Percentiles rank a stretch among this genome's conserved stretches.
Conservation (phyloP, 2,797 vertebrate genomes). For the Enteromius unitaeniatus region DNA sequence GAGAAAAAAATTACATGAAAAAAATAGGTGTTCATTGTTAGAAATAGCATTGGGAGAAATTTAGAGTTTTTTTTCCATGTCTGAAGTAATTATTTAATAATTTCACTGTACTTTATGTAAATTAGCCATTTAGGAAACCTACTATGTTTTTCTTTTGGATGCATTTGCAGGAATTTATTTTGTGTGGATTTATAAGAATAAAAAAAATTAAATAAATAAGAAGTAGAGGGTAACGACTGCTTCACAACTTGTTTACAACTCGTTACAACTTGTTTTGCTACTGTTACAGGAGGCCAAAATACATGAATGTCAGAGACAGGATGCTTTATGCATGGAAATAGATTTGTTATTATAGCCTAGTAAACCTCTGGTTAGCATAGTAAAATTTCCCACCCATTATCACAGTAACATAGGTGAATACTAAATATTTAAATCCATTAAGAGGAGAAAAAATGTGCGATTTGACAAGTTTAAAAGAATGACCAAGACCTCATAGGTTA, state of each 20-base stretch:
- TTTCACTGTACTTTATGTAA: neutral
- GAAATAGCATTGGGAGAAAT: too few relatives aligned
- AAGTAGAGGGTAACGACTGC: neutral
- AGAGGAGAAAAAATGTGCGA: constrained; percentile 34
- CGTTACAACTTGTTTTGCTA: neutral
- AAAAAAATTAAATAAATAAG: neutral
- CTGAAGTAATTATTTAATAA: neutral
- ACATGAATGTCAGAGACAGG: neutral
- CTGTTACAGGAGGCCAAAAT: neutral
- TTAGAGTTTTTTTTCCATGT: too few relatives aligned
- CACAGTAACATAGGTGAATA: constrained; percentile 50
- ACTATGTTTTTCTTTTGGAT: neutral
- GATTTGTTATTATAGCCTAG: neutral
- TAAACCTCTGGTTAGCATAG: constrained; percentile 25
- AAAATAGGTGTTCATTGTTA: too few relatives aligned
- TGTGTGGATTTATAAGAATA: neutral
- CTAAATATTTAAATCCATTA: constrained; percentile 50
- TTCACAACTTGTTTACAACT: neutral
- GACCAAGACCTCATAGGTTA: constrained; percentile 46
- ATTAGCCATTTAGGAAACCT: neutral
- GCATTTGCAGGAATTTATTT: neutral
- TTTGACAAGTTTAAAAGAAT: constrained; percentile 54
- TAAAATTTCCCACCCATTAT: constrained; percentile 18
- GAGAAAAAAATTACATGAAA: too few relatives aligned
- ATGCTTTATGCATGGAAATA: too few relatives aligned